Conservation (phyloP, 2,113 vertebrate genomes). For the Panthera leo region DNA sequence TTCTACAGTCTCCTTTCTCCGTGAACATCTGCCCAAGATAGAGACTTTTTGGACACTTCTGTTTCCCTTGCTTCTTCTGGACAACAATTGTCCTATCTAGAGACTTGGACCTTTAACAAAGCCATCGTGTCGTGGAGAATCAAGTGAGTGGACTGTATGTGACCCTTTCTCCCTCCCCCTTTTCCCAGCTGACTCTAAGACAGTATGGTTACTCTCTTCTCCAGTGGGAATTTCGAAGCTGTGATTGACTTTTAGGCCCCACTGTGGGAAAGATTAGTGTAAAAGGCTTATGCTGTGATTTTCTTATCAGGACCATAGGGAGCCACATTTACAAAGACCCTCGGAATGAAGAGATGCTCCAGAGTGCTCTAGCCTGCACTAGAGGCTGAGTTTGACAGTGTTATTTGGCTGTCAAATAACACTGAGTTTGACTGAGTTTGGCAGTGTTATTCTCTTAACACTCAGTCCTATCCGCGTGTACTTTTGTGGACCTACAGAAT, state of each 20-base stretch:
- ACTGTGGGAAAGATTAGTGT: not conserved
- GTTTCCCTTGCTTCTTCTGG: not conserved
- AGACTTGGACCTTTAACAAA: not conserved
- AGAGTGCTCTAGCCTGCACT: not conserved
- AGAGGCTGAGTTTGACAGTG: not conserved
- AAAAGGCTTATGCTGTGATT: not conserved
- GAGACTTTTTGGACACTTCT: not conserved
- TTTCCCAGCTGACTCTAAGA: not conserved
- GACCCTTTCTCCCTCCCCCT: not conserved
- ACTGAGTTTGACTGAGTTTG: no score
- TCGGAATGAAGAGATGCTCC: not conserved
- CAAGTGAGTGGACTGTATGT: not conserved
- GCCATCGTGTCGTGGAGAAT: not conserved
- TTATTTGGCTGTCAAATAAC: no score
- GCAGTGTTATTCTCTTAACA: not conserved
- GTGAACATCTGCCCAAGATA: not conserved
- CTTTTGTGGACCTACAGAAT: not conserved
- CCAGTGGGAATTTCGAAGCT: not conserved
- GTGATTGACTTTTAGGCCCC: not conserved
- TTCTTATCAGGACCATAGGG: not conserved
- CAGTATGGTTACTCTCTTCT: not conserved
- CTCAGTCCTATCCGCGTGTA: not conserved
- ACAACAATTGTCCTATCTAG: not conserved
- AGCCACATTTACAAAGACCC: not conserved
- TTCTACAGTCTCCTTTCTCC: not conserved